Evolutionary conservation across 2,888 invertebrate genomes (phyloP).

Genomic region (Drosophila maculinotata): DNA sequence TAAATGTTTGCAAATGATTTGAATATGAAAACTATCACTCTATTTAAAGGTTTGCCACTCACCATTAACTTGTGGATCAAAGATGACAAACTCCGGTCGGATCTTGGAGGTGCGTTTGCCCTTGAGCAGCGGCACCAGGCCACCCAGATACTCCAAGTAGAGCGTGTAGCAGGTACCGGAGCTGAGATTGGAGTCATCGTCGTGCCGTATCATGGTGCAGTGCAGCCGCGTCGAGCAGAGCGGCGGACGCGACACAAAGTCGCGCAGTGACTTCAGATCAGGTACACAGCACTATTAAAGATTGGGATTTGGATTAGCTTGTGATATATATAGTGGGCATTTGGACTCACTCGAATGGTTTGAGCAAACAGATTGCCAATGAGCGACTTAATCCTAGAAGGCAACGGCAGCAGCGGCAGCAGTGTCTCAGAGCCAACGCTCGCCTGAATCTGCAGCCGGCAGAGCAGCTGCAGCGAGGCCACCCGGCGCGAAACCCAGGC

Average conservation of each 20-base stretch:
- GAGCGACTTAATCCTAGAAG: slow-evolving; percentile 93
- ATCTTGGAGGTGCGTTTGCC: slow-evolving; percentile 98
- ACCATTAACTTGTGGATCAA: slow-evolving; percentile 95
- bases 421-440: slow-evolving; percentile 90
- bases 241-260: slow-evolving; percentile 97
- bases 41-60: neutral
- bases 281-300: slow-evolving; percentile 95
- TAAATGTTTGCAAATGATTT: too few relatives aligned
- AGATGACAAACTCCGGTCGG: slow-evolving; percentile 98
- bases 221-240: slow-evolving; percentile 93
- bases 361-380: slow-evolving; percentile 95
- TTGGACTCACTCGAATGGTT: slow-evolving; percentile 92
- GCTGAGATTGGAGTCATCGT: slow-evolving; percentile 90
- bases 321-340: too few relatives aligned
- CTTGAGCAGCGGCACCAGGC: slow-evolving; percentile 97
- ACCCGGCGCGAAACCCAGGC: slow-evolving; percentile 97
- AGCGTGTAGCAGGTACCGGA: slow-evolving; percentile 93
- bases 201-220: slow-evolving; percentile 98
- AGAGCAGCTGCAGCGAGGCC: slow-evolving; percentile 95
- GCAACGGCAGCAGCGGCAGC: slow-evolving; percentile 93
- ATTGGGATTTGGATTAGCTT: neutral
- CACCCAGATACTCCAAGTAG: slow-evolving; percentile 98
- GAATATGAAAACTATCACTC: neutral
- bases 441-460: slow-evolving; percentile 92
- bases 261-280: slow-evolving; percentile 93